phyloP scores from a whole-genome alignment of 2,113 vertebrate genomes.

The Antennarius striatus region DNA sequence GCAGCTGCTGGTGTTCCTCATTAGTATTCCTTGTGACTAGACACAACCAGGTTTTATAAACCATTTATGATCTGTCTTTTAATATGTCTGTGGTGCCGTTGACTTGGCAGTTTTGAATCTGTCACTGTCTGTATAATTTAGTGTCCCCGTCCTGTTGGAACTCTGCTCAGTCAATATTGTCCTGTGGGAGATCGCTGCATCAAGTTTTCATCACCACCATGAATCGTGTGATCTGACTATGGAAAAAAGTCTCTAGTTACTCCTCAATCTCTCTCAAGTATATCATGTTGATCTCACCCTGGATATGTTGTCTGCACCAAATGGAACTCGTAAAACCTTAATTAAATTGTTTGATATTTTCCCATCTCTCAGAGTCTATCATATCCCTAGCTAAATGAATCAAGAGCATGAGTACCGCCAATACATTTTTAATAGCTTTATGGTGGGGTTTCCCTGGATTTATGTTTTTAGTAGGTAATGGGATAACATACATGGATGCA shows the following conservation, averaged over 20 bases:
- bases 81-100: slow-evolving; percentile 49
- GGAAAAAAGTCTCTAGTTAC: slow-evolving; percentile 12
- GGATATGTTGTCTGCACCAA: slow-evolving; percentile 45
- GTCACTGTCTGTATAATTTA: slow-evolving; percentile 66
- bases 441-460: not conserved
- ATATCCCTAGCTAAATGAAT: slow-evolving; percentile 58
- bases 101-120: slow-evolving; percentile 54
- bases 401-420: slow-evolving; percentile 40
- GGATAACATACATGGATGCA: no score
- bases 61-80: slow-evolving; percentile 47
- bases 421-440: slow-evolving; percentile 30
- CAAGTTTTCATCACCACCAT: slow-evolving; percentile 12
- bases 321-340: slow-evolving; percentile 56
- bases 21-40: slow-evolving; percentile 3
- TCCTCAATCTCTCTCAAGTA: slow-evolving; percentile 8
- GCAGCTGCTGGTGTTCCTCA: slow-evolving; percentile 2
- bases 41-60: slow-evolving; percentile 14
- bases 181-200: slow-evolving; percentile 15
- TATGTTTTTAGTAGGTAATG: not conserved
- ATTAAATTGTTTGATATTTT: slow-evolving; percentile 67
- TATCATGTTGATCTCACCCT: slow-evolving; percentile 44
- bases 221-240: slow-evolving; percentile 14
- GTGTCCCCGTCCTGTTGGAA: slow-evolving; percentile 37
- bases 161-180: slow-evolving; percentile 29
- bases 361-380: slow-evolving; percentile 61